Conservation (phyloP, 2,113 vertebrate genomes). For the Eurystomus gularis region DNA sequence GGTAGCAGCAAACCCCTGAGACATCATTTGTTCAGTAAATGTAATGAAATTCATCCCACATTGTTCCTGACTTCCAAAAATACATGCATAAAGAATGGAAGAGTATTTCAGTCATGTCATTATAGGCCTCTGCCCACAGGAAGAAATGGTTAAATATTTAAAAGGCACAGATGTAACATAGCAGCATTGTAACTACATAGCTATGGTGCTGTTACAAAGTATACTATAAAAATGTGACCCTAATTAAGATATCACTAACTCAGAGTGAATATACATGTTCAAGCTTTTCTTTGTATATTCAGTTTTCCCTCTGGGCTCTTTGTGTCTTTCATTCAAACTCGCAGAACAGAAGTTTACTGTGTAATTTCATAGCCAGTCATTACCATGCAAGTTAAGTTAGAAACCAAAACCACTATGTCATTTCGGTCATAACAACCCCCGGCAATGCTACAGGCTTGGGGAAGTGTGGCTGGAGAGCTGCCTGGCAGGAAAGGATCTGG, state of each 20-base stretch:
- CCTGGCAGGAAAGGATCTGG: too few species aligned
- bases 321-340: not conserved
- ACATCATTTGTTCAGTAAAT: not conserved
- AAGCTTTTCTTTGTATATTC: not conserved
- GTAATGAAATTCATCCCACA: not conserved
- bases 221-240: not conserved
- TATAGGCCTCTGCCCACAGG: not conserved
- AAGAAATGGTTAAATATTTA: not conserved
- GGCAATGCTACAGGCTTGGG: too few species aligned
- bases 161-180: not conserved
- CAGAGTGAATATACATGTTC: not conserved
- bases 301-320: not conserved
- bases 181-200: not conserved
- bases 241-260: conserved; percentile 1
- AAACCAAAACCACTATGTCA: not conserved
- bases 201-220: not conserved
- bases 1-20: not conserved
- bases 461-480: too few species aligned
- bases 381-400: not conserved
- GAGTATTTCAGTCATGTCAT: not conserved
- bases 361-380: not conserved
- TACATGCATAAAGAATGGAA: not conserved
- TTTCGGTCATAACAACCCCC: too few species aligned
- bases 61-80: not conserved
- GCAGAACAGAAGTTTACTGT: not conserved